phyloP scores from a whole-genome alignment of 2,797 vertebrate genomes.

The Microcaecilia unicolor region DNA sequence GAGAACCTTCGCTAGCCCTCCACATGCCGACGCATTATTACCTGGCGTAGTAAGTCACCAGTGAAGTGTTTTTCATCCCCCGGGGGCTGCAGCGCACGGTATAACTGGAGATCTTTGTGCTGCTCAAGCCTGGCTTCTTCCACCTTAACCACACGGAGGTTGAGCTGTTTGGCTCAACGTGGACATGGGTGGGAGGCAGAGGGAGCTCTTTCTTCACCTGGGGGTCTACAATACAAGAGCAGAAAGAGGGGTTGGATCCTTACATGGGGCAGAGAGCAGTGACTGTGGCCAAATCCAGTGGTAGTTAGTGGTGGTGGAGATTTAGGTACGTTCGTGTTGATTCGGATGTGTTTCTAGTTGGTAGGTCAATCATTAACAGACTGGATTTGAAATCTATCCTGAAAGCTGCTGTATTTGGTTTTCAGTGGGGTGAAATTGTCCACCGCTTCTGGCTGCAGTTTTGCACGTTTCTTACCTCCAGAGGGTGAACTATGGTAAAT shows the following conservation, averaged over 20 bases:
- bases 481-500: too few species aligned
- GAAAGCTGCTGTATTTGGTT: too few species aligned
- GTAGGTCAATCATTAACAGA: too few species aligned
- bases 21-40: constrained; percentile 20
- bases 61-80: constrained; percentile 83
- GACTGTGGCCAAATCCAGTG: rapidly evolving
- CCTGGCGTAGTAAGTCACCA: constrained; percentile 90
- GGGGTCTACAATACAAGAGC: constrained; percentile 30
- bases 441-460: too few species aligned
- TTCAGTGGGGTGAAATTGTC: too few species aligned
- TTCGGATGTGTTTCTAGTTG: too few species aligned
- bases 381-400: too few species aligned
- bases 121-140: constrained; percentile 87
- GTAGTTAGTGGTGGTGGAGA: too few species aligned
- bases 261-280: not conserved
- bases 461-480: too few species aligned
- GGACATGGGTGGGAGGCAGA: constrained; percentile 77
- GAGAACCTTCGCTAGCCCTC: not conserved
- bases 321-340: too few species aligned
- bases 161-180: constrained; percentile 82
- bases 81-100: constrained; percentile 89
- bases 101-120: constrained; percentile 84
- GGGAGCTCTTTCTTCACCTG: constrained; percentile 68
- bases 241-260: not conserved
- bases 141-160: constrained; percentile 89